Evolutionary conservation across 2,888 invertebrate species (phyloP), one percentile per base, ranked within the genome.

Genomic region (Epiblema foenella): DNA sequence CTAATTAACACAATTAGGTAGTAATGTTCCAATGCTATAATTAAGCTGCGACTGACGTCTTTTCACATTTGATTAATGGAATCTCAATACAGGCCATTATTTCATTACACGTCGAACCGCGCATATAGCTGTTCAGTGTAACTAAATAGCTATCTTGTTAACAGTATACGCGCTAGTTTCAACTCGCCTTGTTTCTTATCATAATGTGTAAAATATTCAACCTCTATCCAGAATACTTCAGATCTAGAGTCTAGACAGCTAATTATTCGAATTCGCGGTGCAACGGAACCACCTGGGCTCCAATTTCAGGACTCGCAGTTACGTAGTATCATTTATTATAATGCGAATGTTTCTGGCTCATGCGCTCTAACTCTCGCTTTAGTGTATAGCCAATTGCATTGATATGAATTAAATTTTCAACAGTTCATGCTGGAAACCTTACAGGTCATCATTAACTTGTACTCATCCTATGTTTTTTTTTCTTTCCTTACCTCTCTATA

Each of bases 231-330:
- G 18, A 59, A 17, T 42, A 7, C 39, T 39, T 20, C 42, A 46
- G 46, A 46, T 46, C n/a, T 46, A 24, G 46, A 60, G 46, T 60
- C n/a, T 46, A 46, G 46, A 60, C 46, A 29, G 24, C 60, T 29
- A 60, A 60, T 60, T 24, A 46, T 60, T 46, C 29, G 46, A 57
- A 37, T 17, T 33, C 33, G 20, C 46, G 29, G 10, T 60, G 46
- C 60, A 46, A 46, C 46, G 46, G 29, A 29, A 29, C n/a, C 9
- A 29, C n/a, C 9, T 24, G 10, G 51, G 11, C 17, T 10, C 17
- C 18, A 18, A 18, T n/a, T 46, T 46, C n/a, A n/a, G 46, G 12
- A 46, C n/a, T 15, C n/a, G 46, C n/a, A 15, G 42, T 15, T 1
- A n/a, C 42, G 42, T 15, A 42, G 5, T 46, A 46, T 33, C 33